Percentiles rank a stretch among this genome's conserved stretches.
Evolutionary conservation across 2,888 invertebrate genomes (phyloP).

Genomic region (Eupithecia subumbrata): DNA sequence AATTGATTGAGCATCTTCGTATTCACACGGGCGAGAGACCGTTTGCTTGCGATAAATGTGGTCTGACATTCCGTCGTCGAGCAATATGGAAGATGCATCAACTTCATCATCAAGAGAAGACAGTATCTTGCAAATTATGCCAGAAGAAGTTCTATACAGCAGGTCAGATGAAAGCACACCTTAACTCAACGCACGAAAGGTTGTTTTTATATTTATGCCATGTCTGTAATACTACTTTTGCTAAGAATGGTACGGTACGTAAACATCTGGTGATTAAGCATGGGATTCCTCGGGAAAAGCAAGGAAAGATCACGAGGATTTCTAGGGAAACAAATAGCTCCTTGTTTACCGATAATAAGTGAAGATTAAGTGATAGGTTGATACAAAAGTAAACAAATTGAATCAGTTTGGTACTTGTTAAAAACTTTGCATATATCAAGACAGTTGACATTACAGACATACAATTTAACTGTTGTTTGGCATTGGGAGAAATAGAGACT

Average conservation of each 20-base stretch:
- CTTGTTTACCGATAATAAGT: slow-evolving; percentile 4
- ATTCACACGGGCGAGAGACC: slow-evolving; percentile 75
- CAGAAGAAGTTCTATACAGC: slow-evolving; percentile 65
- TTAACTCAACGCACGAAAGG: slow-evolving; percentile 70
- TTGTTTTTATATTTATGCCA: slow-evolving; percentile 67
- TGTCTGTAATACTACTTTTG: slow-evolving; percentile 68
- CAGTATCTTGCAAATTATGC: slow-evolving; percentile 65
- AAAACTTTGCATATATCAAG: background rate
- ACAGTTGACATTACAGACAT: too few species aligned
- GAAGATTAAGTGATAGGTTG: background rate
- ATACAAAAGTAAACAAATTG: background rate
- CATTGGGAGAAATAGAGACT: too few species aligned
- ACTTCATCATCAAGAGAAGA: slow-evolving; percentile 71
- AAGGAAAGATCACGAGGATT: slow-evolving; percentile 66
- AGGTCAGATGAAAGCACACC: slow-evolving; percentile 65
- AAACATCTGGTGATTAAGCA: slow-evolving; percentile 69
- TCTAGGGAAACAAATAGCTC: slow-evolving; percentile 47
- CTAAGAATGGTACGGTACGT: slow-evolving; percentile 66
- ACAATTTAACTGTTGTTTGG: background rate
- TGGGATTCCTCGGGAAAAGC: slow-evolving; percentile 69
- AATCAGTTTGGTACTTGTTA: background rate
- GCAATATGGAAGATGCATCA: slow-evolving; percentile 73
- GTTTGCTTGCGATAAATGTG: slow-evolving; percentile 74
- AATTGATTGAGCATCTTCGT: slow-evolving; percentile 68
- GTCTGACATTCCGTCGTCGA: slow-evolving; percentile 69